Base-by-base conservation (phyloP, 2,888 invertebrate genomes). In the Invenusta paracnida region DNA sequence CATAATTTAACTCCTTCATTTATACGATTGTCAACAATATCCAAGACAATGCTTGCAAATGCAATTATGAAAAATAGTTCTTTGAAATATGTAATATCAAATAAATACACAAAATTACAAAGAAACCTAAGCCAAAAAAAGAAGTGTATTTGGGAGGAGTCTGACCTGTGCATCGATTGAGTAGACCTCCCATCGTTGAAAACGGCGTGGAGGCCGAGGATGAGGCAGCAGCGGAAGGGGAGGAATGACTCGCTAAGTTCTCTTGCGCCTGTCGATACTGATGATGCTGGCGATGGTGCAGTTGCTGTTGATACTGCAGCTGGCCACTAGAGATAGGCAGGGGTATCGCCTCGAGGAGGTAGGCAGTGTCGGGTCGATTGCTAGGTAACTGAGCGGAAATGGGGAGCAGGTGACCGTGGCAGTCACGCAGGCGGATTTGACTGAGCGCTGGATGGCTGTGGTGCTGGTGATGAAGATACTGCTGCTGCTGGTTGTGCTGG, bases 101-200 rank as follows among this genome's bases (percentile, higher is more conserved):
- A n/a, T n/a, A n/a, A n/a, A n/a, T n/a, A n/a, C n/a, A n/a, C n/a
- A n/a, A n/a, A n/a, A n/a, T n/a, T n/a, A n/a, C n/a, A n/a, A n/a
- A n/a, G n/a, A n/a, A n/a, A n/a, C n/a, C n/a, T n/a, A n/a, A n/a
- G n/a, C n/a, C n/a, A n/a, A n/a, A n/a, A n/a, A n/a, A n/a, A n/a
- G n/a, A n/a, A n/a, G n/a, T n/a, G n/a, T n/a, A n/a, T n/a, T n/a
- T n/a, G n/a, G n/a, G n/a, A n/a, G n/a, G n/a, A n/a, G n/a, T 48
- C 73, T 25, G 11, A 73, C 73, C 73, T 73, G 73, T 73, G 25
- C 73, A 73, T 5, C 73, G 73, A 23, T 73, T 73, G 73, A 73
- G 73, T 23, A 5, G 23, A 23, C 11, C 73, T 23, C 73, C 73
- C 73, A 73, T 73, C 23, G 73, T 73, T 5, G 73, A 73, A 2